Evolutionary conservation across 2,888 invertebrate genomes (phyloP).

Genomic region (Sinohyriopsis cumingii): DNA sequence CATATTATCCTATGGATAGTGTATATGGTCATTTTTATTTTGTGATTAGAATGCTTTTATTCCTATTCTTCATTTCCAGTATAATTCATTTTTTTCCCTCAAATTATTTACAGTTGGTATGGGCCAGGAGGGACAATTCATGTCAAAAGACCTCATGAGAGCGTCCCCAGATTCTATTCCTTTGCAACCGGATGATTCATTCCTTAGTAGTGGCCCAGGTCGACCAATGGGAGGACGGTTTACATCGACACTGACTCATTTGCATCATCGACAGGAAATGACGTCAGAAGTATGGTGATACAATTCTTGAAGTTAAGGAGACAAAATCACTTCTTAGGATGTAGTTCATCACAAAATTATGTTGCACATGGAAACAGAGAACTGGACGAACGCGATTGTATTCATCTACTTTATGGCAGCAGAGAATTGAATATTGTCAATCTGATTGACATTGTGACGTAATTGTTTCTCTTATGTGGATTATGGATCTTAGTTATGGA

Average conservation of each 20-base stretch:
- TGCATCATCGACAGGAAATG: slow-evolving; percentile 45
- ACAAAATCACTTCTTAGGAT: slow-evolving; percentile 1
- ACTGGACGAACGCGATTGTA: too few relatives aligned
- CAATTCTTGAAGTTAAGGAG: slow-evolving; percentile 4
- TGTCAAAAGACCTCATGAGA: slow-evolving; percentile 47
- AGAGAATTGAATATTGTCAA: too few relatives aligned
- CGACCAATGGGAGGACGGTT: slow-evolving; percentile 7
- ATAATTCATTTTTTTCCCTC: too few relatives aligned
- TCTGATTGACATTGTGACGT: slow-evolving; percentile 1
- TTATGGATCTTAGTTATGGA: too few relatives aligned
- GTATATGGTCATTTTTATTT: too few relatives aligned
- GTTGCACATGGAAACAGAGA: too few relatives aligned
- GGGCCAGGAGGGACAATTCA: slow-evolving; percentile 44
- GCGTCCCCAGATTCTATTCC: slow-evolving; percentile 47
- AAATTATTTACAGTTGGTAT: slow-evolving; percentile 23
- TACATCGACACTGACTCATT: not conserved
- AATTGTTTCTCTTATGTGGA: not conserved
- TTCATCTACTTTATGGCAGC: too few relatives aligned
- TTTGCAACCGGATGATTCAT: slow-evolving; percentile 10
- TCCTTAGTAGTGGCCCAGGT: slow-evolving; percentile 5
- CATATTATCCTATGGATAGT: too few relatives aligned
- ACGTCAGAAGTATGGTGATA: slow-evolving; percentile 52
- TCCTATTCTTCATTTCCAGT: too few relatives aligned
- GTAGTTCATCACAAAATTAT: not conserved
- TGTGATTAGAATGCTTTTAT: too few relatives aligned